phyloP scores from a whole-genome alignment of 2,113 vertebrate genomes.

The Python bivittatus region DNA sequence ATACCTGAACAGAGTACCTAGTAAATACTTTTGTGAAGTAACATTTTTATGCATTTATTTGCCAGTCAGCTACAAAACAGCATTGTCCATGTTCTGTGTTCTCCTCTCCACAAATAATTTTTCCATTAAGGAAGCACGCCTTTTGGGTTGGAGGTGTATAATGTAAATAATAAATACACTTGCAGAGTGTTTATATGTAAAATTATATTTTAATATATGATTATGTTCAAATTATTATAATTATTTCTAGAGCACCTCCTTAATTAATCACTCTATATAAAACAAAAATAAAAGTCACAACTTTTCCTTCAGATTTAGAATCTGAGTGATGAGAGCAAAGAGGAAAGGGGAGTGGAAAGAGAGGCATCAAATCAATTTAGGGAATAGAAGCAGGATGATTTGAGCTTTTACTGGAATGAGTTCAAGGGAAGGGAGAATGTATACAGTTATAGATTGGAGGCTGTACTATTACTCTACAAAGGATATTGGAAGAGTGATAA shows the following conservation, averaged over 20 bases:
- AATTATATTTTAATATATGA: not conserved
- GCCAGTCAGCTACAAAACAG: not conserved
- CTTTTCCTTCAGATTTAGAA: not conserved
- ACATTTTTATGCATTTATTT: not conserved
- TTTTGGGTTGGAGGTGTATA: not conserved
- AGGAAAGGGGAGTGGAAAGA: not conserved
- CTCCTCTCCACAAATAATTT: not conserved
- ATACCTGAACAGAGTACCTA: not conserved
- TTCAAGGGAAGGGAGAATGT: not conserved
- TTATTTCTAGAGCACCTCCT: not conserved
- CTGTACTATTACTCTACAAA: not conserved
- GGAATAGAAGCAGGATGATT: not conserved
- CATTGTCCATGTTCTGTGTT: not conserved
- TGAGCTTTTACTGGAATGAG: not conserved
- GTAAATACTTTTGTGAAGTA: not conserved
- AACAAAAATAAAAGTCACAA: not conserved
- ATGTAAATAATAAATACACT: not conserved
- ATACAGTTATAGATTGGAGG: too few relatives aligned
- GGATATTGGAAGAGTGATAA: not conserved
- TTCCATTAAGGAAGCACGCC: not conserved
- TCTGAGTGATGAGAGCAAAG: too few relatives aligned
- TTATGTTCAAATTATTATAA: not conserved
- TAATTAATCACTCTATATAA: not conserved
- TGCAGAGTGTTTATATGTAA: not conserved
- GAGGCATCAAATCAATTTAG: not conserved